phyloP scores from a whole-genome alignment of 1,140 invertebrate species.

The Tetragonula clypearis region DNA sequence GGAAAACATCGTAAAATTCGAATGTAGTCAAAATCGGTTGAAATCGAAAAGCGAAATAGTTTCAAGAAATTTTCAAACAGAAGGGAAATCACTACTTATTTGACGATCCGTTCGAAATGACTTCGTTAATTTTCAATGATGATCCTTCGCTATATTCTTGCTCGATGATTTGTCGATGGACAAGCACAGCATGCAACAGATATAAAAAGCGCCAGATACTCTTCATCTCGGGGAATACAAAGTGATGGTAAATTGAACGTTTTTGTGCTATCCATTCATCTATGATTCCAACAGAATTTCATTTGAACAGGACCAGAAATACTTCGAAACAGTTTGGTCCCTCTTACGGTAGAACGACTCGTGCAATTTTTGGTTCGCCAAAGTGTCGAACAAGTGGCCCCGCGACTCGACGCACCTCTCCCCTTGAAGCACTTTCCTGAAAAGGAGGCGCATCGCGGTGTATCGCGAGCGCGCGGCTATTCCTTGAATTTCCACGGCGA shows the following conservation, averaged over 20 bases:
- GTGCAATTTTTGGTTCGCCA: conserved; percentile 4
- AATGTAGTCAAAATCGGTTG: not conserved
- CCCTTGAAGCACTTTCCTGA: conserved; percentile 23
- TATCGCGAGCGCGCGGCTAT: conserved; percentile 31
- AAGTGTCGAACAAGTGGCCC: not conserved
- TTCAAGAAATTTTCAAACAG: not conserved
- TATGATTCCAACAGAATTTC: too few relatives aligned
- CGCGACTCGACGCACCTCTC: conserved; percentile 4
- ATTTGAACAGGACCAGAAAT: not conserved
- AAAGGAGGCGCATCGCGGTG: conserved; percentile 28
- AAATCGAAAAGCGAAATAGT: conserved; percentile 15
- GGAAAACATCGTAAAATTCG: not conserved
- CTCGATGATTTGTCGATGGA: too few relatives aligned
- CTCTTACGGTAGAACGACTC: too few relatives aligned
- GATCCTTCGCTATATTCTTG: too few relatives aligned
- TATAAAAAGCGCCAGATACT: too few relatives aligned
- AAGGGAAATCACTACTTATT: not conserved
- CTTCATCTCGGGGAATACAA: too few relatives aligned
- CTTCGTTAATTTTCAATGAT: too few relatives aligned
- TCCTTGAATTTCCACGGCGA: conserved; percentile 51
- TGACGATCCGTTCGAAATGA: too few relatives aligned
- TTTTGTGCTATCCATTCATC: too few relatives aligned
- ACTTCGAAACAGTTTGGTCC: not conserved
- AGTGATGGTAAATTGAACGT: too few relatives aligned
- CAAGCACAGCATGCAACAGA: too few relatives aligned